Evolutionary conservation across 2,888 invertebrate species (phyloP).

Genomic region (Ecdyonurus torrentis): DNA sequence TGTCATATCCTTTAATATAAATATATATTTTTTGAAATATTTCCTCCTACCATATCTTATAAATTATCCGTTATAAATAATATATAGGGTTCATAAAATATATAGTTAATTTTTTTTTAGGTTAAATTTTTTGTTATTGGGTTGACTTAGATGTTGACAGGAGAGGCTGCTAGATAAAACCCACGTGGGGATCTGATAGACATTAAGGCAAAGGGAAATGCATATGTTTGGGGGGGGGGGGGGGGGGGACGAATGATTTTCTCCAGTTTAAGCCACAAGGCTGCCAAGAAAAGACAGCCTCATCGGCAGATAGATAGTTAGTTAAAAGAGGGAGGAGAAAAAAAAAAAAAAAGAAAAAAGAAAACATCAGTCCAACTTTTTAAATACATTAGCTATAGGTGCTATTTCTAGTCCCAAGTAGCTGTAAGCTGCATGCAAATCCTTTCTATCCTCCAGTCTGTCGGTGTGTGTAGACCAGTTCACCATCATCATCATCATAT

Average conservation of each 20-base stretch:
- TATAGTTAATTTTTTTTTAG: too few species aligned
- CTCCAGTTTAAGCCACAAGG: not conserved
- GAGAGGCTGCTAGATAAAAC: too few species aligned
- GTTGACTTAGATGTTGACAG: not conserved
- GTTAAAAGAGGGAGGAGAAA: not conserved
- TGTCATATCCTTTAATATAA: not conserved
- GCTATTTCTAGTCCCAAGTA: not conserved
- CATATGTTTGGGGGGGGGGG: not conserved
- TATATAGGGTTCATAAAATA: too few species aligned
- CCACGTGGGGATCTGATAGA: too few species aligned
- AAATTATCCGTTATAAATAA: not conserved
- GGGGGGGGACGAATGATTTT: not conserved
- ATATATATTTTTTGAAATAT: not conserved
- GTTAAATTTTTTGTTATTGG: too few species aligned
- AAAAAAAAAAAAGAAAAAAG: not conserved
- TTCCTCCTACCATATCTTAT: not conserved
- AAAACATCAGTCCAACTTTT: not conserved
- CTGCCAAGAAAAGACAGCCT: not conserved
- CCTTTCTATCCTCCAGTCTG: conserved; percentile 1
- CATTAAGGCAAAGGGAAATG: too few species aligned
- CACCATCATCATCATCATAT: not conserved
- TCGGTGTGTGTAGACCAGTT: conserved; percentile 1
- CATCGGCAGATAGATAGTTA: not conserved
- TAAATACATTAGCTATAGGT: not conserved
- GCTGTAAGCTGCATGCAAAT: not conserved